Evolutionary conservation across 2,113 vertebrate genomes (phyloP).

Genomic region (Grammomys dolichurus): DNA sequence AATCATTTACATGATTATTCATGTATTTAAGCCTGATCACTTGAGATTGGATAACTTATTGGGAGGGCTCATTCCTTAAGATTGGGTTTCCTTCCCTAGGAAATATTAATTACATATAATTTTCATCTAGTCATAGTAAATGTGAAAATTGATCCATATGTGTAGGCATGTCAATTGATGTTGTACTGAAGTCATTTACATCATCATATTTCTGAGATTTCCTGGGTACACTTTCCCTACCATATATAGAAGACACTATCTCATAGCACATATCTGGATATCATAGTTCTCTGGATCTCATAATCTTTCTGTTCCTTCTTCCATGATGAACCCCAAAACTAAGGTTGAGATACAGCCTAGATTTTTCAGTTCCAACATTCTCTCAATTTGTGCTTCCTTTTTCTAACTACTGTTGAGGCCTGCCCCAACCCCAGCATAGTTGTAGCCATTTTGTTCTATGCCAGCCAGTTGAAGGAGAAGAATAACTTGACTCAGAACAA

Average conservation of each 20-base stretch:
- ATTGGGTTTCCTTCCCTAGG: not conserved
- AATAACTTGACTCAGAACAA: no score
- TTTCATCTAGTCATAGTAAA: not conserved
- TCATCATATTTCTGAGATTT: not conserved
- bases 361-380: not conserved
- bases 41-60: not conserved
- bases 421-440: no score
- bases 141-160: not conserved
- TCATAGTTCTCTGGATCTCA: not conserved
- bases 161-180: not conserved
- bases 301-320: not conserved
- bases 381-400: not conserved
- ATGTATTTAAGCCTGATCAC: not conserved
- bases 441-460: no score
- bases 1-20: not conserved
- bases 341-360: not conserved
- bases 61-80: not conserved
- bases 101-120: not conserved
- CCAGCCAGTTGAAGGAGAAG: no score
- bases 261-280: not conserved
- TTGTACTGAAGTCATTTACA: not conserved
- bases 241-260: not conserved
- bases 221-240: not conserved
- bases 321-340: not conserved
- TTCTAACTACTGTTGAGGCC: no score